These are phyloP conservation scores for Eulemur mongoz DNA, from an alignment of 2,797 vertebrate genomes.

Conservation along the genomic window DNA sequence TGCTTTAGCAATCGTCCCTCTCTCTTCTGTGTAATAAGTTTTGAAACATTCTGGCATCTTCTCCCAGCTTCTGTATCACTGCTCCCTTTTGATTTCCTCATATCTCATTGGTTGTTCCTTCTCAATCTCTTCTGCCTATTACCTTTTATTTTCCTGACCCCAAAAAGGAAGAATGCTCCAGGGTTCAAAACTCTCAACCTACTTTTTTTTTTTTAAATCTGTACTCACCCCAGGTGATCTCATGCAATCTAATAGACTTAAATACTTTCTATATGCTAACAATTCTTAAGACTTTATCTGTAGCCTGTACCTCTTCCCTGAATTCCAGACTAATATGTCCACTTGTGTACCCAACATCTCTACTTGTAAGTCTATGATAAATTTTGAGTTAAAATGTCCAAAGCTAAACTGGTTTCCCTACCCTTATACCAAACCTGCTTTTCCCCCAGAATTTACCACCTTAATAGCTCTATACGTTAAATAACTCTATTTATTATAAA, in stretches of 20 bases:
- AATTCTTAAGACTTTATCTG: neutral
- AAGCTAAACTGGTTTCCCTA: neutral
- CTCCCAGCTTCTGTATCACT: neutral
- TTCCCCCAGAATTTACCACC: neutral
- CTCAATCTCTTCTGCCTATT: neutral
- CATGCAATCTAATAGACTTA: neutral
- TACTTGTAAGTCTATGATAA: neutral
- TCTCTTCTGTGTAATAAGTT: constrained; percentile 32
- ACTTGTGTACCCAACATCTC: neutral
- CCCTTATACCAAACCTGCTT: neutral
- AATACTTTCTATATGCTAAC: neutral
- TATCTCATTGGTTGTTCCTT: neutral
- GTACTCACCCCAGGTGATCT: neutral
- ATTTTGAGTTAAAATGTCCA: neutral
- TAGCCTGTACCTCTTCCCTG: neutral
- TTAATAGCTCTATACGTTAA: neutral
- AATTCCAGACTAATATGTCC: neutral
- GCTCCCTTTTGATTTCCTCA: neutral
- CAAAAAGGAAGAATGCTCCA: neutral
- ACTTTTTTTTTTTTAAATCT: neutral
- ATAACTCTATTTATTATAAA: neutral
- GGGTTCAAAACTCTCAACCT: neutral
- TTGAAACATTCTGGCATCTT: constrained; percentile 43
- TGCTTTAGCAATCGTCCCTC: neutral
- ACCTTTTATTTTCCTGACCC: neutral